Conservation (phyloP, 1,140 invertebrate genomes). For the Cherax quadricarinatus region DNA sequence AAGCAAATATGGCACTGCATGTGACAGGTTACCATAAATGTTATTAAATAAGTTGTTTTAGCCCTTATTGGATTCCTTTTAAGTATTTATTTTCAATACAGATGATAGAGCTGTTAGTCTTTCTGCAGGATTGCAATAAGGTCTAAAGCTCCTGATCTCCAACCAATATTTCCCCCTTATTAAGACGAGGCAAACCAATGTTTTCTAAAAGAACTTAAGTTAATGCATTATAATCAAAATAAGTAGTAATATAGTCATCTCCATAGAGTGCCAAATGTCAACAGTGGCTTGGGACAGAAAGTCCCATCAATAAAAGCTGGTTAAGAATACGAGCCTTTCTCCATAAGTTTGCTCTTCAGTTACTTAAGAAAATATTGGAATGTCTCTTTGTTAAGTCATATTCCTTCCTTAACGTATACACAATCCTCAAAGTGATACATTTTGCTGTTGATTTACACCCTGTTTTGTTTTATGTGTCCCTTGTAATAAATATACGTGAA, state of each 20-base stretch:
- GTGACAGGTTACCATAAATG: not conserved
- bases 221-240: slow-evolving; percentile 70
- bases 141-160: not conserved
- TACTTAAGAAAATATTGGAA: slow-evolving; percentile 57
- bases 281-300: not conserved
- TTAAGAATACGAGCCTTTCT: slow-evolving; percentile 49
- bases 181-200: slow-evolving; percentile 57
- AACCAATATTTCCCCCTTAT: not conserved
- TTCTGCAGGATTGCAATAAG: not conserved
- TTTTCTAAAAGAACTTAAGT: slow-evolving; percentile 53
- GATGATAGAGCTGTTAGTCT: not conserved
- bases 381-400: slow-evolving; percentile 45
- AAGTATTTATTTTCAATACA: not conserved
- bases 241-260: slow-evolving; percentile 63
- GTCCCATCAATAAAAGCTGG: not conserved
- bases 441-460: not conserved
- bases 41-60: not conserved
- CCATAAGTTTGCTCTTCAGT: slow-evolving; percentile 62
- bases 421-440: not conserved
- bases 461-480: slow-evolving; percentile 4
- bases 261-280: slow-evolving; percentile 67
- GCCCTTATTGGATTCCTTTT: not conserved
- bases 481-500: not conserved
- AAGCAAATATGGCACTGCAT: not conserved
- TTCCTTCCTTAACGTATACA: not conserved